Evolutionary conservation across 2,113 vertebrate genomes (phyloP), one percentile per base, ranked within the genome.

Genomic region (Circaetus cinerascens): DNA sequence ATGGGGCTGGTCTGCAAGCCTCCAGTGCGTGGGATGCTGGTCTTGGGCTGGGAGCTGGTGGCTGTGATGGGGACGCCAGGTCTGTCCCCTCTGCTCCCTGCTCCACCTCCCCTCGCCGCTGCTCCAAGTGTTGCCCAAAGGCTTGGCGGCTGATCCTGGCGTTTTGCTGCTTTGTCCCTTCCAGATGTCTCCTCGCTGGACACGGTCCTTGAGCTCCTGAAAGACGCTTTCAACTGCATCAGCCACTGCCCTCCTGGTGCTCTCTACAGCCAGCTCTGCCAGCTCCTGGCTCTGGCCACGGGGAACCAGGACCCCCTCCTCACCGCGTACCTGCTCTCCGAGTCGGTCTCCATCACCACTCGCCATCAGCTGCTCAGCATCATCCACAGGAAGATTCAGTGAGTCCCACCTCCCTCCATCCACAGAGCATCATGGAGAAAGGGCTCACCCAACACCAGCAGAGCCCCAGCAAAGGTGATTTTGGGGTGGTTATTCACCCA

Each of bases 321-420:
- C 71, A 99, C 99, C 2, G 99, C 99, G 1, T 98, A 98, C 97
- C 98, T 99, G 6, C 98, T 99, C 51, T 93, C 97, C 0, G 98
- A 99, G 93, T 99, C 99, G 0, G 85, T 99, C 46, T 98, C 99
- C 6, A 78, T 99, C 96, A 98, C 99, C 38, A 96, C 97, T 40
- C 98, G 99, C 15, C 99, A 99, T 89, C 98, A 99, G 84, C 98
- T 99, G 72, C 97, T 98, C 83, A 96, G 98, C 12, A 96, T 98
- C 85, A 86, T 99, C 74, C 97, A 98, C 95, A 98, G 94, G 84
- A 98, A 97, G 94, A 97, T 99, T 20, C 98, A 97, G 99, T 99
- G 95, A 98, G 98, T 43, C 22, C 76, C 16, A 19, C 9, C 51
- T 34, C 32, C 23, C 5, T 22, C 2, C 20, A 8, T 9, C 25